phyloP scores from a whole-genome alignment of 2,113 vertebrate genomes.

The Anas platyrhynchos region DNA sequence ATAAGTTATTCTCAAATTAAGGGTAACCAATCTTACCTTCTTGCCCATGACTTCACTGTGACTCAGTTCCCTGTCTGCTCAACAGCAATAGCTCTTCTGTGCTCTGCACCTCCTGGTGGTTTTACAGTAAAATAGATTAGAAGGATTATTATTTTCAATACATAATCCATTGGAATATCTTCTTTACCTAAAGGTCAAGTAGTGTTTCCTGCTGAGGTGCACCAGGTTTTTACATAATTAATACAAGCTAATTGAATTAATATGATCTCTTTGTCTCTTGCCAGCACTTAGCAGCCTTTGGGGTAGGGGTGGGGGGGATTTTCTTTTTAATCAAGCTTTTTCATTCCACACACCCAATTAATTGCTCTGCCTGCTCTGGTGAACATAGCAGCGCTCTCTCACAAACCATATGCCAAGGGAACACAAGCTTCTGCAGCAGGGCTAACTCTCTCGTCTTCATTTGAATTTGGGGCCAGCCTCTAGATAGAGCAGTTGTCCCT shows the following conservation, averaged over 20 bases:
- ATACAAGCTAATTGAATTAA: neutral
- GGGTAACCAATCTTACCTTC: neutral
- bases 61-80: neutral
- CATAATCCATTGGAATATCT: neutral
- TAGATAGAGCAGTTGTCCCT: neutral
- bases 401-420: neutral
- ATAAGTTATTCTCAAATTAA: neutral
- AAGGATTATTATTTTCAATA: neutral
- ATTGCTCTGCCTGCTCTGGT: neutral
- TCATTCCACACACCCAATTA: fast-evolving
- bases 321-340: neutral
- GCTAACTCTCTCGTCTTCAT: neutral
- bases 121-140: neutral
- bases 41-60: neutral
- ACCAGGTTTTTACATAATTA: neutral
- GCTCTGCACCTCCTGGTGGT: neutral
- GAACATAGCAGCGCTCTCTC: neutral
- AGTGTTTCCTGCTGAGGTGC: neutral
- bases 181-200: neutral
- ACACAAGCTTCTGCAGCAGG: neutral
- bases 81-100: neutral
- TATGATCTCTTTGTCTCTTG: neutral
- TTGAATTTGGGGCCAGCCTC: neutral
- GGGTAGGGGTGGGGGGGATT: neutral
- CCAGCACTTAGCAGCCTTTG: neutral